phyloP scores from a whole-genome alignment of 2,797 vertebrate genomes.

The Eidolon dupreanum region DNA sequence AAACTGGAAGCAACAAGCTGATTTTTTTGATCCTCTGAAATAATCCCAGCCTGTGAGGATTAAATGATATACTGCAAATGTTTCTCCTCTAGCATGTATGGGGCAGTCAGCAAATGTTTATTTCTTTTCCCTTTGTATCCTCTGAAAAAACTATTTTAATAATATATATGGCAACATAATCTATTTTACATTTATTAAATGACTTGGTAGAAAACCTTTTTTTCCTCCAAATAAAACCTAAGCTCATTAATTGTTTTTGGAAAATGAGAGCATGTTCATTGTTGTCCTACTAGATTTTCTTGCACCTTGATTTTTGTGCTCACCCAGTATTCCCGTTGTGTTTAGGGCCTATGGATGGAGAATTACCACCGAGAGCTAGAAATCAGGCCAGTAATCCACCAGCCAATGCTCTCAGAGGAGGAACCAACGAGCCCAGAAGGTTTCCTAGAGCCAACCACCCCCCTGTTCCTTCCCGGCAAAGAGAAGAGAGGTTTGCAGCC shows the following conservation, averaged over 20 bases:
- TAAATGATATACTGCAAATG: neutral
- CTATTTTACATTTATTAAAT: constrained; percentile 6
- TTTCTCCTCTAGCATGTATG: neutral
- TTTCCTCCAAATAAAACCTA: neutral
- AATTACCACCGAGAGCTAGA: constrained; percentile 62
- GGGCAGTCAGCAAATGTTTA: neutral
- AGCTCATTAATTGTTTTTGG: constrained; percentile 31
- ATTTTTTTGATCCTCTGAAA: constrained; percentile 25
- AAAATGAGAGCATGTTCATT: constrained; percentile 20
- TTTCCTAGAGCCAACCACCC: constrained; percentile 37
- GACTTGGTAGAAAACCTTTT: constrained; percentile 17
- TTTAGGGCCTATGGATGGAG: constrained; percentile 40
- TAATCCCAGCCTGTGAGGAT: neutral
- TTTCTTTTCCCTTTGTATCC: constrained; percentile 3
- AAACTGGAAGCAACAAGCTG: constrained; percentile 11
- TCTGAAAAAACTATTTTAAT: constrained; percentile 19
- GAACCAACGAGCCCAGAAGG: constrained; percentile 39
- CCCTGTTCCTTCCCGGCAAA: constrained; percentile 37
- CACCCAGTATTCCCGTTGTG: constrained; percentile 1
- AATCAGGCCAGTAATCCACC: constrained; percentile 67
- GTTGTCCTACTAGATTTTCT: neutral
- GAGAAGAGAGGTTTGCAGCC: constrained; percentile 65
- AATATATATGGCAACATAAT: neutral
- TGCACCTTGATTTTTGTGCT: constrained; percentile 8
- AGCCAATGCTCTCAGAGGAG: constrained; percentile 49